Evolutionary conservation across 2,888 invertebrate genomes (phyloP), one percentile per base, ranked within the genome.

Genomic region (Onchidella celtica): DNA sequence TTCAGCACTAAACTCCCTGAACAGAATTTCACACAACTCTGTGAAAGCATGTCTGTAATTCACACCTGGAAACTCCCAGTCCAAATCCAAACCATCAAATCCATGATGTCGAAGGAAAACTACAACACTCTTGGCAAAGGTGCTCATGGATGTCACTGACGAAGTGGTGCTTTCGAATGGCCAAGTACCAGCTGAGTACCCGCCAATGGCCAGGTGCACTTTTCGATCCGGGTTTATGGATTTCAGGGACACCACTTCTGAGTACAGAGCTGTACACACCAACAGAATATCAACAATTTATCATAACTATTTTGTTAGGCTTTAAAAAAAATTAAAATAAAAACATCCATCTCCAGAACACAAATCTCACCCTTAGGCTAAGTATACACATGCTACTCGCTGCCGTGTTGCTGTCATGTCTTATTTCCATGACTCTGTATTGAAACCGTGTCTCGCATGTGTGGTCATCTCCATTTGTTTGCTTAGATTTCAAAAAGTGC

Each of bases 161-260:
- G 73, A 59, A 27, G 73, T 57, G 32, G 57, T n/a, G 2, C 57
- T 57, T 17, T 47, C 59, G 57, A 73, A 73, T 4, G 27, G 17
- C 57, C 57, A 57, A 9, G 73, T 57, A 14, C 57, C 57, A 14
- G 73, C 63, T 14, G 34, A 59, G 14, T 24, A 36, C 21, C 76
- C 76, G 2, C 76, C 76, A 36, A 76, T 40, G 9, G 76, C 61
- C 36, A 76, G 14, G 24, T 47, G 29, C 3, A 63, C 63, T 65
- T 65, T 76, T 11, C 61, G 63, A 2, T 36, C 32, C 4, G 38
- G 27, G 29, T 63, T 76, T 29, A 24, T 36, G 11, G 40, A 17
- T 27, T 76, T 76, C 24, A 65, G 40, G 6, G 57, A n/a, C 38
- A 63, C 38, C 24, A 76, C 27, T 21, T 47, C 27, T 32, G 32